A percentile compares a stretch with the other conserved stretches of the same genome.
Conservation (phyloP, 2,113 vertebrate genomes). For the Rostratula benghalensis region DNA sequence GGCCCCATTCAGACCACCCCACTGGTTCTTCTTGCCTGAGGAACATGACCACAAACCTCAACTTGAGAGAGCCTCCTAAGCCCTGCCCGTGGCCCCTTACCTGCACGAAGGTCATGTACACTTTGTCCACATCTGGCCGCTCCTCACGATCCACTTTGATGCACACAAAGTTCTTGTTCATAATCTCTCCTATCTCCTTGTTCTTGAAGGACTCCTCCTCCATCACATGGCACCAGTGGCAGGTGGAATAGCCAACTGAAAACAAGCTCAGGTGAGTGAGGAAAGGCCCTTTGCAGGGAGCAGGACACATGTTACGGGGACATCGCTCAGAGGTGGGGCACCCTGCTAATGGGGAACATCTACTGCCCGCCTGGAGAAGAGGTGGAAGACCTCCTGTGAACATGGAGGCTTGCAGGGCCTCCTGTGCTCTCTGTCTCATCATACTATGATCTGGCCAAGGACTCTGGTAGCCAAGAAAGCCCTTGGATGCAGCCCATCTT, state of each 20-base stretch:
- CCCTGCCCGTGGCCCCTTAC: constrained; percentile 5
- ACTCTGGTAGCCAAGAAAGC: not conserved
- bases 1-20: no score
- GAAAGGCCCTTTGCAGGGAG: not conserved
- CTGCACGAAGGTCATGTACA: constrained; percentile 97
- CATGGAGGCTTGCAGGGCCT: not conserved
- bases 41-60: not conserved
- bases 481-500: not conserved
- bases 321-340: not conserved
- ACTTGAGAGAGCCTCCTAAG: not conserved
- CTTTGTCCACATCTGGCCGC: constrained; percentile 93
- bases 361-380: not conserved
- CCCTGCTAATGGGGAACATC: not conserved
- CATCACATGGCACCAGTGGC: constrained; percentile 98
- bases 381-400: not conserved
- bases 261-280: not conserved
- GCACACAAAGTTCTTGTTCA: constrained; percentile 89
- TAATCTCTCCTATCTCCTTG: constrained; percentile 84
- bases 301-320: rapidly evolving
- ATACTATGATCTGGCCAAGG: not conserved
- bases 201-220: constrained; percentile 93
- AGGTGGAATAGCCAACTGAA: constrained; percentile 94
- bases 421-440: not conserved
- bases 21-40: not conserved
- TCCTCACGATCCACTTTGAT: constrained; percentile 95